These are phyloP conservation scores for Osmoderma eremita DNA, from an alignment of 2,888 invertebrate species.

Conservation along the genomic window DNA sequence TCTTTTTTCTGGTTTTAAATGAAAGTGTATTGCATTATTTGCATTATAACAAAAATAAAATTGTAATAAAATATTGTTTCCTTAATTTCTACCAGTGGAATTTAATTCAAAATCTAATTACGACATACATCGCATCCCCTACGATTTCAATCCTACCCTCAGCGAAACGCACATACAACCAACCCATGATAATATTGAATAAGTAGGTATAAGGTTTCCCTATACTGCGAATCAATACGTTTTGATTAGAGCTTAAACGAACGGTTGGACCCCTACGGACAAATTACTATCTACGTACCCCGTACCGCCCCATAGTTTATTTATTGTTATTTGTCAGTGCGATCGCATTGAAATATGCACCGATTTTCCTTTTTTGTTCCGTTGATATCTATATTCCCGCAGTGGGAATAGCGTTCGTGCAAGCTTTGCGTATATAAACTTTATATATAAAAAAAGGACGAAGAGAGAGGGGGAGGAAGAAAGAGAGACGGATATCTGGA, in stretches of 20 bases:
- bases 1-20: too few relatives aligned
- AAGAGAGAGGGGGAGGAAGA: slow-evolving; percentile 12
- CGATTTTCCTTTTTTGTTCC: slow-evolving; percentile 1
- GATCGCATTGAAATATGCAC: slow-evolving; percentile 23
- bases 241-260: slow-evolving; percentile 32
- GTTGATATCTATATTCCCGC: slow-evolving; percentile 33
- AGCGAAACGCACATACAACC: not conserved
- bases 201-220: slow-evolving; percentile 22
- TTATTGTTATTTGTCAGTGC: slow-evolving; percentile 25
- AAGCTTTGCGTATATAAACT: not conserved
- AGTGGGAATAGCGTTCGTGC: slow-evolving; percentile 26
- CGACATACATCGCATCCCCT: slow-evolving; percentile 14
- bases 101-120: slow-evolving; percentile 21
- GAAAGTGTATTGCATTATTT: too few relatives aligned
- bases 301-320: slow-evolving; percentile 44
- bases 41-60: too few relatives aligned
- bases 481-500: slow-evolving; percentile 36
- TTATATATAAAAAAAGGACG: not conserved
- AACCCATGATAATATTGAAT: slow-evolving; percentile 13
- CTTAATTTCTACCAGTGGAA: not conserved
- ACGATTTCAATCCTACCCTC: not conserved
- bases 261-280: slow-evolving; percentile 46
- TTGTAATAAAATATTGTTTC: not conserved
- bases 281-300: slow-evolving; percentile 48
- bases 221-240: slow-evolving; percentile 21